phyloP scores from a whole-genome alignment of 2,888 invertebrate species.

The Ischnus inquisitorius region DNA sequence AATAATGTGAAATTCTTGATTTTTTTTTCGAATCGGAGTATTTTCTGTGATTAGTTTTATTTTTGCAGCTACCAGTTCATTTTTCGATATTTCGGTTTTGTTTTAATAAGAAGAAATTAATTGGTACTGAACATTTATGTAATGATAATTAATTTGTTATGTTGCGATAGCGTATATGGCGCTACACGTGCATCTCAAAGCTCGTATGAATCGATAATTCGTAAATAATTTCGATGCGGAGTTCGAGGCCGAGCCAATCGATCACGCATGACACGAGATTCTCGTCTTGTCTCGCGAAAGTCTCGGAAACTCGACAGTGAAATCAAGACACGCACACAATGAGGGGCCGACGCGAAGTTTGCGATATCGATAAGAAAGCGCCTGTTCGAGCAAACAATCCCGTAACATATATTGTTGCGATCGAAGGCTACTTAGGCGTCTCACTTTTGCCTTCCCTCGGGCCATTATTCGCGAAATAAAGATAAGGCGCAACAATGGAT shows the following conservation, averaged over 20 bases:
- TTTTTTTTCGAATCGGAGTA: background rate
- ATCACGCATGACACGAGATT: background rate
- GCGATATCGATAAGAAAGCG: conserved; percentile 34
- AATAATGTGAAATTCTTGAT: background rate
- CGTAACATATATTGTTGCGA: conserved; percentile 11
- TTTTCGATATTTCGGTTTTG: background rate
- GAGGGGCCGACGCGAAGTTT: background rate
- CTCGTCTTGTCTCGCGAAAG: conserved; percentile 12
- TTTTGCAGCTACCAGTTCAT: background rate
- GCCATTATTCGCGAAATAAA: conserved; percentile 58
- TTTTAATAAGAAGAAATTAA: no score
- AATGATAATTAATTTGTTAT: no score
- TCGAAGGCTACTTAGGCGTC: background rate
- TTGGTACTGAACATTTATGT: no score
- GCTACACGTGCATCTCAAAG: background rate
- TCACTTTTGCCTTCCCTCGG: conserved; percentile 21
- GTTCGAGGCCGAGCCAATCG: conserved; percentile 35
- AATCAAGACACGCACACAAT: background rate
- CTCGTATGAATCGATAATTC: background rate
- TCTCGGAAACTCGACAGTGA: conserved; percentile 30
- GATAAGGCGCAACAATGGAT: conserved; percentile 69
- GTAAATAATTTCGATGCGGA: conserved; percentile 8
- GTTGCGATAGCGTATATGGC: no score
- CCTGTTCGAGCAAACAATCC: conserved; percentile 41
- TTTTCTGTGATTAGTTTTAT: background rate